Conservation (phyloP, 2,113 vertebrate genomes). For the Phyllopteryx taeniolatus region DNA sequence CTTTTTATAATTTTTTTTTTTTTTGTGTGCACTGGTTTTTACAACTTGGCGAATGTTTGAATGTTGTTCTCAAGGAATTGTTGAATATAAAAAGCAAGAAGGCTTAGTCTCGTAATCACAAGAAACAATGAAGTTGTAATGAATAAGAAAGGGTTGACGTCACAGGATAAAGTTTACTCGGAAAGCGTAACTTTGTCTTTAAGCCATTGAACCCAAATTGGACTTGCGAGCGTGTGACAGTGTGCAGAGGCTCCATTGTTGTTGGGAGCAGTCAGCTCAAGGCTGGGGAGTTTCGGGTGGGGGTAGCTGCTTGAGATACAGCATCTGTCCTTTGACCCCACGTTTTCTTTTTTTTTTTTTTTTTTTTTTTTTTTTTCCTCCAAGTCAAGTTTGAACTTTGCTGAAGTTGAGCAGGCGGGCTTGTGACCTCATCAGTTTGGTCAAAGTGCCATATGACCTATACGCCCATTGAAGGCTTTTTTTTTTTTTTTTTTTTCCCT, state of each 20-base stretch:
- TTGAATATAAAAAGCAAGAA: too few species aligned
- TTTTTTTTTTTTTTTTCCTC: not conserved
- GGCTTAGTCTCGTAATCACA: too few species aligned
- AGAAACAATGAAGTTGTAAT: too few species aligned
- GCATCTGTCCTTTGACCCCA: conserved; percentile 18
- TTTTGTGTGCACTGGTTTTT: not conserved
- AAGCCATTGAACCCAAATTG: not conserved
- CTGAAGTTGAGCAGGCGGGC: conserved; percentile 20
- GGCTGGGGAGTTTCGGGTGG: conserved; percentile 12
- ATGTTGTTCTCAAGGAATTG: too few species aligned
- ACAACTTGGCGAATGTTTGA: not conserved
- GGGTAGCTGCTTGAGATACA: conserved; percentile 11
- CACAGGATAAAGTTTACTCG: not conserved
- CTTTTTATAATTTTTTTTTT: not conserved
- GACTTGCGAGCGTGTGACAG: not conserved
- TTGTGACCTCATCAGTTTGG: conserved; percentile 10
- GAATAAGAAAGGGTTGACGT: not conserved
- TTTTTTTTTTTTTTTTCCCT: not conserved
- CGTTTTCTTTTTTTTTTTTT: too few species aligned
- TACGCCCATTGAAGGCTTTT: not conserved
- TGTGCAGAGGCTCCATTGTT: conserved; percentile 22
- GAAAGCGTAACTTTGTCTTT: not conserved
- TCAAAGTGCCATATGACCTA: not conserved
- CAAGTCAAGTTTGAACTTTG: conserved; percentile 17
- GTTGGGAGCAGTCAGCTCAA: conserved; percentile 28